Conservation (phyloP, 2,797 vertebrate genomes). For the Mormyrops attenuatus region DNA sequence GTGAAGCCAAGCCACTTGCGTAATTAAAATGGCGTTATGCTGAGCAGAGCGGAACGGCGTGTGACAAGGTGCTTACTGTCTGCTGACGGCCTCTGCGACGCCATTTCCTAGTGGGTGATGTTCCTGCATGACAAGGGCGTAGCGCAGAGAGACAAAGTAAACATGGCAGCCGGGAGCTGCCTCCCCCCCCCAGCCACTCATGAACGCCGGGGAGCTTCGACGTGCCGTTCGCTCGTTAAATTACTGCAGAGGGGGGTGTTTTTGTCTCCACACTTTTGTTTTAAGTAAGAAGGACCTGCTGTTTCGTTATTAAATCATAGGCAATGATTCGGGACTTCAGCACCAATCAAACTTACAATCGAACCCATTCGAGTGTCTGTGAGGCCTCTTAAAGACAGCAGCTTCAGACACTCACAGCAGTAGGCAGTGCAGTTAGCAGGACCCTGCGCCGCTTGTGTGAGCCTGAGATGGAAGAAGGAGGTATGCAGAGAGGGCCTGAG, state of each 20-base stretch:
- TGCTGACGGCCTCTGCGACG: not conserved
- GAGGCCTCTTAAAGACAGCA: not conserved
- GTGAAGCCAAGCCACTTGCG: not conserved
- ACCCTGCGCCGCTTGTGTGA: not conserved
- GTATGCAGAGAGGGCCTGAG: not conserved
- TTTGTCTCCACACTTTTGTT: not conserved
- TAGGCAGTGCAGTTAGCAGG: not conserved
- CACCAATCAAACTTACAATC: not conserved
- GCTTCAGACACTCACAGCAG: too few relatives aligned
- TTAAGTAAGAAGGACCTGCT: not conserved
- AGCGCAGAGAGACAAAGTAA: not conserved
- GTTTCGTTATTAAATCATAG: not conserved
- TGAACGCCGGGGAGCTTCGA: not conserved
- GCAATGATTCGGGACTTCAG: not conserved
- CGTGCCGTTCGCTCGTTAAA: not conserved
- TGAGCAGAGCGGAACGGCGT: not conserved
- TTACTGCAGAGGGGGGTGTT: not conserved
- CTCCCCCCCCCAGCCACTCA: not conserved
- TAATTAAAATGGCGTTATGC: not conserved
- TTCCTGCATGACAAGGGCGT: not conserved
- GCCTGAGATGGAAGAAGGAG: not conserved
- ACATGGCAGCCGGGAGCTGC: not conserved
- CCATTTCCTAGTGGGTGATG: not conserved
- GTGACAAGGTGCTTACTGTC: not conserved
- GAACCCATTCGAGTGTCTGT: not conserved